phyloP scores from a whole-genome alignment of 2,888 invertebrate genomes.

The Rutpela maculata region DNA sequence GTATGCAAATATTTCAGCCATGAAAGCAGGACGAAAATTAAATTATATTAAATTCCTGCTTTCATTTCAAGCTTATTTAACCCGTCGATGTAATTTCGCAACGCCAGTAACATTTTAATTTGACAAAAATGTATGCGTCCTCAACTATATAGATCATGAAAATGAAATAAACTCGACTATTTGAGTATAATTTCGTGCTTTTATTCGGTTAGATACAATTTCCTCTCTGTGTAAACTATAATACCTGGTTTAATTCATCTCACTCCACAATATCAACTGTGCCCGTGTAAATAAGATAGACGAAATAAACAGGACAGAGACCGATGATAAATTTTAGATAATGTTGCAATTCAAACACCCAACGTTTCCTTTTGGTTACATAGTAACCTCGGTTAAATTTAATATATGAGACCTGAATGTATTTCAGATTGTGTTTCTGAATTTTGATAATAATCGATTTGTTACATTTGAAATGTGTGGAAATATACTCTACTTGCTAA shows the following conservation, averaged over 20 bases:
- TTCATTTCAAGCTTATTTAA: not conserved
- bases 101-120: not conserved
- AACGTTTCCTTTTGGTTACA: conserved; percentile 18
- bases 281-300: conserved; percentile 23
- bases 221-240: conserved; percentile 1
- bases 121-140: not conserved
- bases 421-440: not conserved
- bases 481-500: too few relatives aligned
- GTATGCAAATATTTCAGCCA: too few relatives aligned
- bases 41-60: not conserved
- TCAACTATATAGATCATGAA: conserved; percentile 8
- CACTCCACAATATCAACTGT: conserved; percentile 1
- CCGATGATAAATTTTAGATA: conserved; percentile 29
- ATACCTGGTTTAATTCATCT: conserved; percentile 18
- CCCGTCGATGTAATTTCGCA: not conserved
- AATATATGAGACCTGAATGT: conserved; percentile 4
- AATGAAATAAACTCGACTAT: not conserved
- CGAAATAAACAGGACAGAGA: conserved; percentile 12
- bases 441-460: not conserved
- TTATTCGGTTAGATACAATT: not conserved
- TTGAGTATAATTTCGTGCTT: not conserved
- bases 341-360: conserved; percentile 21
- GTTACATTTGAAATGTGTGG: not conserved
- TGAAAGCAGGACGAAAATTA: too few relatives aligned
- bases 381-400: not conserved